These are phyloP conservation scores for Rhynchonycteris naso DNA, from an alignment of 2,797 vertebrate genomes.

Conservation along the genomic window DNA sequence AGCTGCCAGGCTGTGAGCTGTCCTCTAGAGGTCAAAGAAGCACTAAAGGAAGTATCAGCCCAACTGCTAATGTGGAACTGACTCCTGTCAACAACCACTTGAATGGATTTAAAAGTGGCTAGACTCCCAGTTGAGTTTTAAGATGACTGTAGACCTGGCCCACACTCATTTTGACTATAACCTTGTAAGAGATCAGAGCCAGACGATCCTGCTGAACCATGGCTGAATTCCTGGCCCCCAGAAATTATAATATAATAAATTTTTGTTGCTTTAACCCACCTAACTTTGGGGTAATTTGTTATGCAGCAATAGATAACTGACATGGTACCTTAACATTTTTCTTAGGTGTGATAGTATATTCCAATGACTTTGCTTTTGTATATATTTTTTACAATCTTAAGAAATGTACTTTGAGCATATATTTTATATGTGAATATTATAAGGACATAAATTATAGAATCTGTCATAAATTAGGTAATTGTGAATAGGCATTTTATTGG, in stretches of 20 bases:
- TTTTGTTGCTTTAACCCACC: background rate
- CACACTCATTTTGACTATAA: background rate
- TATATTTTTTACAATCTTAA: background rate
- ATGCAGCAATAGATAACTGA: background rate
- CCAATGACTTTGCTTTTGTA: background rate
- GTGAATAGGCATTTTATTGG: background rate
- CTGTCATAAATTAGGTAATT: background rate
- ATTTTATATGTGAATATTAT: background rate
- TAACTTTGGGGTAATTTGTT: background rate
- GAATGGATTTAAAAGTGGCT: background rate
- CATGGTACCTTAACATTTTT: background rate
- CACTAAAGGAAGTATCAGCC: background rate
- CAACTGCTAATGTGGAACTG: background rate
- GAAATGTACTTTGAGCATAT: background rate
- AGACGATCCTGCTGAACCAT: background rate
- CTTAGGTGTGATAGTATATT: background rate
- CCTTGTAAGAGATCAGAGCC: background rate
- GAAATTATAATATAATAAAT: background rate
- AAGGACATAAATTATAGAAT: slow-evolving; percentile 17
- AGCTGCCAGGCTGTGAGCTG: background rate
- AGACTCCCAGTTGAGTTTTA: background rate
- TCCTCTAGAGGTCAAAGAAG: background rate
- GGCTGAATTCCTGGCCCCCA: background rate
- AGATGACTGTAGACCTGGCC: background rate
- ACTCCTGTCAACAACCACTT: background rate